These are phyloP conservation scores for Amblyopsis hoosieri DNA, from an alignment of 2,797 vertebrate genomes.

Conservation along the genomic window DNA sequence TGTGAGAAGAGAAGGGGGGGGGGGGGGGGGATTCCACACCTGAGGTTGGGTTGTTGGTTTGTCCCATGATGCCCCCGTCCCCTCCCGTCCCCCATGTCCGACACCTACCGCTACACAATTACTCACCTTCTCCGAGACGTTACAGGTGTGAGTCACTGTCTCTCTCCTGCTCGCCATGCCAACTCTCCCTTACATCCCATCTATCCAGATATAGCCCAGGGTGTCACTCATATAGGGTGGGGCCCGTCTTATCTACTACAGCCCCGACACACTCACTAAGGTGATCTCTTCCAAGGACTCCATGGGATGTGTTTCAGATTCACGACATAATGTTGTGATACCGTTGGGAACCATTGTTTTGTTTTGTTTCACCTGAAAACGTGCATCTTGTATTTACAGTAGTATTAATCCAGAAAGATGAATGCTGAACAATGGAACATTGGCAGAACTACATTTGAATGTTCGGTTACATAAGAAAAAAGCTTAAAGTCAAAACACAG, in stretches of 20 bases:
- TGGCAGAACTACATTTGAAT: too few relatives aligned
- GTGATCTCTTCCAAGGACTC: background rate
- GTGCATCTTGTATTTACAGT: too few relatives aligned
- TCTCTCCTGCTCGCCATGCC: slow-evolving; percentile 33
- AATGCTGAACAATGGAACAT: too few relatives aligned
- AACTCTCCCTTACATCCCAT: background rate
- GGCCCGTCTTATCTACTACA: slow-evolving; percentile 15
- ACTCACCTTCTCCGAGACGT: slow-evolving; percentile 45
- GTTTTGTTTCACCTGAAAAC: too few relatives aligned
- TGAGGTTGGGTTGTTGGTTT: slow-evolving; percentile 41
- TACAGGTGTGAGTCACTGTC: slow-evolving; percentile 69
- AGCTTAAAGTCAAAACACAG: too few relatives aligned
- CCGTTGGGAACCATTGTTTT: too few relatives aligned
- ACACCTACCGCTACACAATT: slow-evolving; percentile 67
- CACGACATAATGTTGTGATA: too few relatives aligned
- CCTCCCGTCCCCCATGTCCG: background rate
- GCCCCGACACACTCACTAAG: slow-evolving; percentile 12
- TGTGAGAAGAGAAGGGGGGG: slow-evolving; percentile 34
- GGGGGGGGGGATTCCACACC: slow-evolving; percentile 61
- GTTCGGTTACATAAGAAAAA: too few relatives aligned
- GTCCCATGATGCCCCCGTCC: slow-evolving; percentile 25
- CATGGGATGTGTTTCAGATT: background rate
- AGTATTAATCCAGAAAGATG: too few relatives aligned
- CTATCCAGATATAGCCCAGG: slow-evolving; percentile 55
- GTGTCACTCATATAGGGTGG: slow-evolving; percentile 42